Evolutionary conservation across 2,888 invertebrate species (phyloP), one percentile per base, ranked within the genome.

Genomic region (Papilio protenor): DNA sequence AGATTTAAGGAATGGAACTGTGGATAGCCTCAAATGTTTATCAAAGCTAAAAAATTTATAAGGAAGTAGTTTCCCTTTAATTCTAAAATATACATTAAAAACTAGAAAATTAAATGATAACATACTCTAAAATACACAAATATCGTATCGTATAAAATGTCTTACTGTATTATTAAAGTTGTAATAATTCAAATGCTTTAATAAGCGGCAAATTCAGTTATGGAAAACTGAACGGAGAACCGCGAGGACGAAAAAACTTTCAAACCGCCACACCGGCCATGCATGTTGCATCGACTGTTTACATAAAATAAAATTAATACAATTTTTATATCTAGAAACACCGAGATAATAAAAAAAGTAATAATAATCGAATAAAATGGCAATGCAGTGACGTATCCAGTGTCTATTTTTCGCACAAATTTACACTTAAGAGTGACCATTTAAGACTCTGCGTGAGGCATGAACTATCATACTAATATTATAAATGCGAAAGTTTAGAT

Each of bases 131-230:
- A 27, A 27, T 27, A 27, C 27, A 49, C 21, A 21, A 40, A 61
- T 72, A 83, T 87, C 87, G 85, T 81, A 77, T 33, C 76, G 80
- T 85, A 61, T 87, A 86, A 89, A 73, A 71, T 64, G 69, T 75
- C 75, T 16, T 77, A 77, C 47, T 70, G 80, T 79, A 84, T 83
- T 81, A 82, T 86, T 83, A 83, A 82, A 84, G 83, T 85, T 86
- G 86, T 86, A 86, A 87, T 86, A 89, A 89, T 89, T 86, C 81
- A 90, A 88, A 87, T 86, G 89, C 87, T 90, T 89, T 91, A 91
- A 90, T 90, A 90, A 89, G 88, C 90, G 91, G 85, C 84, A 89
- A 91, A 91, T 91, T 89, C 83, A 89, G 88, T 88, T 88, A 88
- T 83, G 76, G 78, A 52, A 82, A 57, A 66, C 16, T 27, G 10